phyloP scores from a whole-genome alignment of 2,113 vertebrate species.

The Atlantisia rogersi region DNA sequence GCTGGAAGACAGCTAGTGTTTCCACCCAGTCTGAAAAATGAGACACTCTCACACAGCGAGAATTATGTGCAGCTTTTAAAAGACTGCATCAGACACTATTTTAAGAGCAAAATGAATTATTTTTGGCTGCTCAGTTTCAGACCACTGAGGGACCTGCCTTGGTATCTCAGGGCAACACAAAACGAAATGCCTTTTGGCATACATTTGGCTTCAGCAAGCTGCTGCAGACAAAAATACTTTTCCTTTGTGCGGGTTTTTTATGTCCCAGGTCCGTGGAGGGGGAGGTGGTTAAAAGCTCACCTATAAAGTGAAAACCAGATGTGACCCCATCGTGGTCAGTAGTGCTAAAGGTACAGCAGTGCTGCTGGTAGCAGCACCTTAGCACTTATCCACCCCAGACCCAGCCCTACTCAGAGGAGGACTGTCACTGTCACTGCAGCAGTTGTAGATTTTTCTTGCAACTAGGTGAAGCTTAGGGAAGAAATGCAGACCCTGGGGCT shows the following conservation, averaged over 20 bases:
- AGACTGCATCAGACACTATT: constrained; percentile 21
- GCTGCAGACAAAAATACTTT: not conserved
- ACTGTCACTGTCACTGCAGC: not conserved
- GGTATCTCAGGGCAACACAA: not conserved
- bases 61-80: constrained; percentile 5
- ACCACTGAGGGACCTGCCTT: not conserved
- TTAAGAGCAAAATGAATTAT: not conserved
- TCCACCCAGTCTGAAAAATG: constrained; percentile 36
- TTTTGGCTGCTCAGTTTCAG: not conserved
- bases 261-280: not conserved
- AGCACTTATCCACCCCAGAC: not conserved
- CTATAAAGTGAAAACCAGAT: not conserved
- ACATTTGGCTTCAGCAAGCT: not conserved
- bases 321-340: not conserved
- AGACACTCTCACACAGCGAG: not conserved
- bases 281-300: not conserved
- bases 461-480: not conserved
- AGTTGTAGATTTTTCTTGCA: not conserved
- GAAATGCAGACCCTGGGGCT: not conserved
- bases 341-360: not conserved
- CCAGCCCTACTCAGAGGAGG: not conserved
- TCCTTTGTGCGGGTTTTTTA: not conserved
- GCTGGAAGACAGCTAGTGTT: constrained; percentile 25
- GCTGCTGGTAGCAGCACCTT: not conserved
- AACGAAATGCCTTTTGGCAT: not conserved